Conservation (phyloP, 2,797 vertebrate species). For the Eupleurogrammus muticus region DNA sequence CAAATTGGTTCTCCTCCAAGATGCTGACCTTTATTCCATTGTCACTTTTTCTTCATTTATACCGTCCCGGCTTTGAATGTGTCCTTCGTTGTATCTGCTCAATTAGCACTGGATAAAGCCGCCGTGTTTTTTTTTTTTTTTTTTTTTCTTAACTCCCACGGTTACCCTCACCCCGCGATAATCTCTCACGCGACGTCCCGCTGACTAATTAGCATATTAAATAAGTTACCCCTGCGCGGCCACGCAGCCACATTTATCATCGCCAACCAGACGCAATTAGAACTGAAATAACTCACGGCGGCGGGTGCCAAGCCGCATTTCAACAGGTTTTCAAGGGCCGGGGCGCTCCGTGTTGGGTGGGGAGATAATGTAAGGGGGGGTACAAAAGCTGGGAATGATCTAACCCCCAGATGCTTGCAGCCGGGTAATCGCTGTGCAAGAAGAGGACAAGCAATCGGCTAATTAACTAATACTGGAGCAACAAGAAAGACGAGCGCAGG, state of each 20-base stretch:
- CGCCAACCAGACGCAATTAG: conserved; percentile 74
- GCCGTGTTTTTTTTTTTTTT: conserved; percentile 42
- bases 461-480: conserved; percentile 73
- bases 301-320: conserved; percentile 54
- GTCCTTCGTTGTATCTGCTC: conserved; percentile 55
- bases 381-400: conserved; percentile 67
- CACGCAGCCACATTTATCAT: conserved; percentile 74
- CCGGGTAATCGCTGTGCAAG: conserved; percentile 73
- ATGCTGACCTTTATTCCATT: conserved; percentile 51
- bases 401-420: conserved; percentile 65
- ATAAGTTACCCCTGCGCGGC: conserved; percentile 66
- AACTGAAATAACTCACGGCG: conserved; percentile 60
- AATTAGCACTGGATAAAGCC: conserved; percentile 62
- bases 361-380: conserved; percentile 51
- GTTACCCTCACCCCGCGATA: conserved; percentile 36
- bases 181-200: conserved; percentile 61
- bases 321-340: conserved; percentile 60
- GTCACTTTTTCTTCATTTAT: conserved; percentile 49
- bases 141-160: conserved; percentile 46
- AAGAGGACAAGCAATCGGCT: conserved; percentile 70
- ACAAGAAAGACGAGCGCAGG: conserved; percentile 50
- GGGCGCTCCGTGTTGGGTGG: conserved; percentile 24
- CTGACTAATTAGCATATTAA: conserved; percentile 80
- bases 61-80: conserved; percentile 28
- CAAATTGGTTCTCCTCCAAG: conserved; percentile 38